A percentile compares a stretch with the other conserved stretches of the same genome.
Evolutionary conservation across 2,797 vertebrate genomes (phyloP).

Genomic region (Coregonus suidteri): DNA sequence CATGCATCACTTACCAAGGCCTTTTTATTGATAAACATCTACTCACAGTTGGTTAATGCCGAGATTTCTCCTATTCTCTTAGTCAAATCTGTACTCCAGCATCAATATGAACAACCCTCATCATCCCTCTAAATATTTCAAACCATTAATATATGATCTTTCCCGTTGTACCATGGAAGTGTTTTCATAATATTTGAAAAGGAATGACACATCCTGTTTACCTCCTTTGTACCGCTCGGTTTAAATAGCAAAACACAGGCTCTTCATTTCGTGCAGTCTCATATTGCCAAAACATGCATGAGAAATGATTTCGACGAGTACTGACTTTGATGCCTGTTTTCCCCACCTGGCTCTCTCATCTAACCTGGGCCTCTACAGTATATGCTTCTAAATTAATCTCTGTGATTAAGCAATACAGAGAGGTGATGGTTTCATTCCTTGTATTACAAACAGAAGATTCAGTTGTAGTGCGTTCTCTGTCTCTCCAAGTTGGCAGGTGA

Average conservation of each 20-base stretch:
- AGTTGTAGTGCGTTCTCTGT: conserved; percentile 47
- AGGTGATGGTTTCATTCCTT: conserved; percentile 58
- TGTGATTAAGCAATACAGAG: conserved; percentile 63
- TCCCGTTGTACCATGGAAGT: conserved; percentile 11
- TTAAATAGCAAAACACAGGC: conserved; percentile 42
- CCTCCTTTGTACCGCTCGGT: conserved; percentile 43
- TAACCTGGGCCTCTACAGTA: conserved; percentile 25
- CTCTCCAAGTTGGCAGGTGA: conserved; percentile 58
- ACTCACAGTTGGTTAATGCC: not conserved
- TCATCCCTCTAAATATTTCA: conserved; percentile 39
- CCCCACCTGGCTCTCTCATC: conserved; percentile 6
- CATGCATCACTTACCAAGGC: conserved; percentile 18
- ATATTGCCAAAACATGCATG: conserved; percentile 41
- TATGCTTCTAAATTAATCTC: conserved; percentile 64
- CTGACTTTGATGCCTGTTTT: conserved; percentile 56
- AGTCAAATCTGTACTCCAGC: conserved; percentile 23
- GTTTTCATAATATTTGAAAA: conserved; percentile 34
- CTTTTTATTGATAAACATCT: conserved; percentile 28
- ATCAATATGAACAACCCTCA: conserved; percentile 19
- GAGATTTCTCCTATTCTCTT: conserved; percentile 20
- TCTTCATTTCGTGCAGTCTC: conserved; percentile 45
- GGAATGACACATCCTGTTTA: conserved; percentile 40
- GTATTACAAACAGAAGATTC: conserved; percentile 64
- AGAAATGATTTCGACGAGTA: conserved; percentile 52
- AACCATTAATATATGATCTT: conserved; percentile 28